Percentiles rank a stretch among this genome's conserved stretches.
phyloP scores from a whole-genome alignment of 2,888 invertebrate species.

The Phytoseiulus persimilis region DNA sequence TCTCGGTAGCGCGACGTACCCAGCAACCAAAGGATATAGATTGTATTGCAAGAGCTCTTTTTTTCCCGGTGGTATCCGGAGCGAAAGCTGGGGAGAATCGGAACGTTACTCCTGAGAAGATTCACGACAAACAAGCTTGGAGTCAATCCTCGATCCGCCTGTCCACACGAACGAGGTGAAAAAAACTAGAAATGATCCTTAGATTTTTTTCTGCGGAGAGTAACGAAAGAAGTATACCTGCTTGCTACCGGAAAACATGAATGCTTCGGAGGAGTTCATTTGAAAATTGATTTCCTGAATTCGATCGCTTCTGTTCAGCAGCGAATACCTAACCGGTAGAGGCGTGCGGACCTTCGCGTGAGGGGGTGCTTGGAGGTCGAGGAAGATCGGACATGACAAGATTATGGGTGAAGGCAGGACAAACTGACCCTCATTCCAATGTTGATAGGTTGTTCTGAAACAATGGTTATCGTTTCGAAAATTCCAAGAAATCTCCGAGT shows the following conservation, averaged over 20 bases:
- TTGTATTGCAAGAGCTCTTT: constrained; percentile 58
- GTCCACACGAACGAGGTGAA: too few relatives aligned
- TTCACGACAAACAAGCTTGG: too few relatives aligned
- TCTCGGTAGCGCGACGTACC: constrained; percentile 62
- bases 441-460: constrained; percentile 51
- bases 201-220: too few relatives aligned
- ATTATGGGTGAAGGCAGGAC: background rate
- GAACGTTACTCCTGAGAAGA: too few relatives aligned
- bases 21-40: constrained; percentile 67
- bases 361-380: constrained; percentile 55
- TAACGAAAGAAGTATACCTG: constrained; percentile 62
- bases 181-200: too few relatives aligned
- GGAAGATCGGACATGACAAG: background rate
- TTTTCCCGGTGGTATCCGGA: constrained; percentile 51
- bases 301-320: constrained; percentile 64
- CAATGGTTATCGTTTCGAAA: constrained; percentile 41
- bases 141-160: too few relatives aligned
- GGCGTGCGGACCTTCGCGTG: constrained; percentile 63
- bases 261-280: constrained; percentile 66
- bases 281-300: constrained; percentile 65
- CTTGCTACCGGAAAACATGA: constrained; percentile 91
- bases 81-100: constrained; percentile 52
- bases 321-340: constrained; percentile 61
- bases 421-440: constrained; percentile 9
- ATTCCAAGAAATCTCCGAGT: too few relatives aligned